Base-by-base conservation (phyloP, 2,888 invertebrate genomes). In the Orthonevra nobilis region DNA sequence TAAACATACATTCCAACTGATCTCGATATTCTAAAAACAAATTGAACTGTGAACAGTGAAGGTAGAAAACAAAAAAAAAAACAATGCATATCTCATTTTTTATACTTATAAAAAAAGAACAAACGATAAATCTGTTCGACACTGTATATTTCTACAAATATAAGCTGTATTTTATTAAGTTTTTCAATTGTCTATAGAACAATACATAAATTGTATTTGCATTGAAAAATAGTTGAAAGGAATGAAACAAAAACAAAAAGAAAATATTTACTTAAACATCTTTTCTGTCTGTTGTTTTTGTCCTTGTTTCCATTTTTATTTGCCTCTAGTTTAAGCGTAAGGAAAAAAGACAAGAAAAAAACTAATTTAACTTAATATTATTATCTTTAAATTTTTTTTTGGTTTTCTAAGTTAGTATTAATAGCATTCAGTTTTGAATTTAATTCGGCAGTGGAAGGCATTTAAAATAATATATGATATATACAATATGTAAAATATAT, bases 61-160 rank as follows among this genome's bases (percentile, higher is more conserved):
- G n/a, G n/a, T n/a, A n/a, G n/a, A n/a, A n/a, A n/a, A n/a, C n/a
- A n/a, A 52, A 44, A 64, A 58, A 68, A 66, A 79, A 61, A 79
- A 66, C 73, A 73, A 79, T 79, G 79, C 79, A 79, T 79, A 73
- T 79, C 79, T 73, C 40, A 58, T 72, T 72, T 79, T 60, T 61
- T 34, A 44, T 70, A 44, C 28, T 60, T 36, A 60, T 44, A 36
- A 54, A 32, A 15, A 60, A 52, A 30, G 32, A 56, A 30, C 36
- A 58, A 72, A 64, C 44, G 50, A 52, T 26, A 50, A 50, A 72
- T 48, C 54, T 60, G 58, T 70, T 66, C n/a, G 46, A 23, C 5
- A 58, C 10, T 64, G 61, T 75, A 72, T 58, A 63, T 64, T 69
- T 52, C 44, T 52, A 60, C 34, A 70, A 46, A 44, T 20, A 30